Conservation (phyloP, 2,888 invertebrate species). For the Apamea anceps region DNA sequence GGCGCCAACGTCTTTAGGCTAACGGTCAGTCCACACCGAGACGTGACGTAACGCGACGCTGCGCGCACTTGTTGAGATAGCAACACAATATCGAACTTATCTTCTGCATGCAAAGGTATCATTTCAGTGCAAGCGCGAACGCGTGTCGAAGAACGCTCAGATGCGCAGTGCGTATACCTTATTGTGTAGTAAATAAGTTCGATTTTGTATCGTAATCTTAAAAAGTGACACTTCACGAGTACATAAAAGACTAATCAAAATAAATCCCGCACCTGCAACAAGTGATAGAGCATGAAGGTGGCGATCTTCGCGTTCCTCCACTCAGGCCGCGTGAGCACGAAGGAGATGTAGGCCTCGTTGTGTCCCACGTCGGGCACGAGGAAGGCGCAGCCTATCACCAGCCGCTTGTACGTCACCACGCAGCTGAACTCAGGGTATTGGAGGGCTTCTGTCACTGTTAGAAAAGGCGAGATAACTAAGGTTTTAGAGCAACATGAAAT, state of each 20-base stretch:
- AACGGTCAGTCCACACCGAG: neutral
- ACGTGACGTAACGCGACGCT: neutral
- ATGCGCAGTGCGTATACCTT: too few species aligned
- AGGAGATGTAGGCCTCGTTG: constrained; percentile 97
- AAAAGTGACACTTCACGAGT: too few species aligned
- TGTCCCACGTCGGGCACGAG: constrained; percentile 96
- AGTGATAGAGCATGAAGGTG: constrained; percentile 97
- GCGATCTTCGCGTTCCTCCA: constrained; percentile 96
- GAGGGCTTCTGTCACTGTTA: constrained; percentile 95
- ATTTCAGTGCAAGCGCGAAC: neutral
- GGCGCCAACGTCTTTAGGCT: neutral
- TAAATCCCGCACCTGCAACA: constrained; percentile 91
- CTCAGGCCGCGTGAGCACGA: constrained; percentile 96
- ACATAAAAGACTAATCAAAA: neutral
- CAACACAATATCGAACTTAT: too few species aligned
- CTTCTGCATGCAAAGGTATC: too few species aligned
- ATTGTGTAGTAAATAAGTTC: neutral
- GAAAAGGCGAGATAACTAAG: neutral
- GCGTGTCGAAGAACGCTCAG: neutral
- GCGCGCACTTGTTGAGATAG: neutral
- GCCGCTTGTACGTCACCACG: constrained; percentile 94
- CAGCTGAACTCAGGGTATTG: constrained; percentile 98
- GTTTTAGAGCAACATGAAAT: too few species aligned
- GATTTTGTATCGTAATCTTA: neutral
- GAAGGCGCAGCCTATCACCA: constrained; percentile 97